These are phyloP conservation scores for Sycon ciliatum DNA, from an alignment of 37 sponge, comb jelly and placozoan species.

Conservation along the genomic window DNA sequence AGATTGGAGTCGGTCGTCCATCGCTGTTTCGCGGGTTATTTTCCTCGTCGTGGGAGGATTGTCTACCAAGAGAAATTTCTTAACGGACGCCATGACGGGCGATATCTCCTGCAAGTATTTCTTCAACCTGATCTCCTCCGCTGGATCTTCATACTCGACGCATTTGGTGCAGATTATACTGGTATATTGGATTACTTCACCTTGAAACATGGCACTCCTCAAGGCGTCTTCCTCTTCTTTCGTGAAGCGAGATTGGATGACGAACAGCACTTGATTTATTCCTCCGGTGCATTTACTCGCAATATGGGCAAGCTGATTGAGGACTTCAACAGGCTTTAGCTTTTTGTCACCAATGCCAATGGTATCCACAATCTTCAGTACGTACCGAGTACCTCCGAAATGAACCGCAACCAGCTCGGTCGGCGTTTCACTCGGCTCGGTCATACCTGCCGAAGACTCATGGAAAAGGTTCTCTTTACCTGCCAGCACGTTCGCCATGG, in stretches of 20 bases:
- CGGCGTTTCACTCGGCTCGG: background rate
- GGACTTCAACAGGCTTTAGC: background rate
- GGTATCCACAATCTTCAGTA: constrained; percentile 10
- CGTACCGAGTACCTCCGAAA: background rate
- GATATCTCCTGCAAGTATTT: background rate
- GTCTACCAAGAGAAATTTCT: background rate
- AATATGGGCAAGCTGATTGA: background rate
- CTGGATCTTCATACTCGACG: background rate
- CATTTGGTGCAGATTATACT: background rate
- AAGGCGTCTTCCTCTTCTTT: background rate
- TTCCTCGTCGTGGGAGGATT: too few relatives aligned
- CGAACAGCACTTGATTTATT: background rate
- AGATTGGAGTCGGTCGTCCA: too few relatives aligned
- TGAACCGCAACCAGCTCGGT: background rate
- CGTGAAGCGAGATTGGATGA: background rate
- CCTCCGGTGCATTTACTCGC: background rate
- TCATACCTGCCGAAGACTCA: background rate
- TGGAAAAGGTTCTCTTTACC: background rate
- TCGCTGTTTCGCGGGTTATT: too few relatives aligned
- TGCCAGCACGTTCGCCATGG: background rate
- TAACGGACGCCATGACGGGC: background rate
- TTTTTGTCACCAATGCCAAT: constrained; percentile 10
- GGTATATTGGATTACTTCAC: background rate
- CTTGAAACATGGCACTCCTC: background rate
- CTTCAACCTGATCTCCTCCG: background rate